Base-by-base conservation (phyloP, 1,140 invertebrate species). In the Daktulosphaira vitifoliae region DNA sequence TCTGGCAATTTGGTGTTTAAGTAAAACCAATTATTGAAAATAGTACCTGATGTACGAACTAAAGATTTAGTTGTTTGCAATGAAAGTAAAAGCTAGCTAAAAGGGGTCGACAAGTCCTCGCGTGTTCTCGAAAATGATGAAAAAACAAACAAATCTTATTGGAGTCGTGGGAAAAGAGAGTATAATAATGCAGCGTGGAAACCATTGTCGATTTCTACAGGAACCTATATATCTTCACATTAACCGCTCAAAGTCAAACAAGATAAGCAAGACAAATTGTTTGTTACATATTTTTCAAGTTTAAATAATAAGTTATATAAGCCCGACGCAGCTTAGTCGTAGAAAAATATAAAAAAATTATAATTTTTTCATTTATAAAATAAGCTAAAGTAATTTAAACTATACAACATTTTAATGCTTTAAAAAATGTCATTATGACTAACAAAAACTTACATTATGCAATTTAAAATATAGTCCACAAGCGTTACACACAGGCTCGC, bases 391-490 rank as follows among this genome's bases (percentile, higher is more conserved):
- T n/a, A n/a, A n/a, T n/a, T n/a, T n/a, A n/a, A n/a, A n/a, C n/a
- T n/a, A n/a, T n/a, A n/a, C n/a, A n/a, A n/a, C n/a, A n/a, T n/a
- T n/a, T n/a, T n/a, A n/a, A n/a, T n/a, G n/a, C n/a, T n/a, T n/a
- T n/a, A n/a, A n/a, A n/a, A n/a, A n/a, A n/a, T n/a, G n/a, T n/a
- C 11, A 33, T 33, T 6, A 33, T 33, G 11, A 33, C 29, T 6
- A 33, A 6, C 5, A 33, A 33, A 33, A 13, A 78, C 85, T 87
- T 77, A 94, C 90, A 68, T 82, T 83, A 74, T 94, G 92, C 46
- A 94, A 77, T 78, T 93, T 94, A 76, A 79, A 92, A 77, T 93
- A 93, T 9, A 94, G 82, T 16, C 91, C 90, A 72, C 90, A 94
- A 8, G 90, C 90, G 76, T 93, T 94, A 76, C 91, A 93, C 2